These are phyloP conservation scores for Camptogramma bilineatum DNA, from an alignment of 2,888 invertebrate genomes.

Conservation along the genomic window DNA sequence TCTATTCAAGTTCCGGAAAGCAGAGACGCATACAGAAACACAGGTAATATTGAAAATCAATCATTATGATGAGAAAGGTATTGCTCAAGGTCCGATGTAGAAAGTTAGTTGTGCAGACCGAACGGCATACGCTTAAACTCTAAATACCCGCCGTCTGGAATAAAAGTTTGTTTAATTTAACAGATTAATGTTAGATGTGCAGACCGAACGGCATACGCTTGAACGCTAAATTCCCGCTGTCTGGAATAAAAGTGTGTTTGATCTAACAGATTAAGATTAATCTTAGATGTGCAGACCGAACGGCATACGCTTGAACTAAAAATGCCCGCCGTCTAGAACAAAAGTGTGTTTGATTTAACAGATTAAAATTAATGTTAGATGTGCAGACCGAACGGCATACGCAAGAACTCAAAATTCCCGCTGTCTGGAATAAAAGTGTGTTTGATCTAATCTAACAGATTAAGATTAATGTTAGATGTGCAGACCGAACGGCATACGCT, in stretches of 20 bases:
- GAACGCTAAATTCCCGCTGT: too few relatives aligned
- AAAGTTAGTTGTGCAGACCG: background rate
- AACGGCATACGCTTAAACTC: background rate
- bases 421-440: too few relatives aligned
- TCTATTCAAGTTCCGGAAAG: constrained; percentile 97
- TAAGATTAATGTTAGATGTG: background rate
- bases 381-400: background rate
- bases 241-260: too few relatives aligned
- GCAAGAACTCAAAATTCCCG: background rate
- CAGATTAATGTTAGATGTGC: background rate
- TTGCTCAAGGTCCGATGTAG: background rate
- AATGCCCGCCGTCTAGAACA: too few relatives aligned
- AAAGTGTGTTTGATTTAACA: too few relatives aligned
- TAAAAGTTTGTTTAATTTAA: too few relatives aligned
- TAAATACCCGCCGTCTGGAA: too few relatives aligned
- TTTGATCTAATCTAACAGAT: too few relatives aligned
- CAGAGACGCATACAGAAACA: constrained; percentile 93
- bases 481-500: background rate
- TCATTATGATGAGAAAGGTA: background rate
- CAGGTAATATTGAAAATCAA: constrained; percentile 84
- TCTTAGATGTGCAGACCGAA: background rate
- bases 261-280: too few relatives aligned
- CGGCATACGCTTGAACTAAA: background rate
- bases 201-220: background rate
- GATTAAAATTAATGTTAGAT: background rate